phyloP scores from a whole-genome alignment of 2,113 vertebrate species.

The Piaya cayana region DNA sequence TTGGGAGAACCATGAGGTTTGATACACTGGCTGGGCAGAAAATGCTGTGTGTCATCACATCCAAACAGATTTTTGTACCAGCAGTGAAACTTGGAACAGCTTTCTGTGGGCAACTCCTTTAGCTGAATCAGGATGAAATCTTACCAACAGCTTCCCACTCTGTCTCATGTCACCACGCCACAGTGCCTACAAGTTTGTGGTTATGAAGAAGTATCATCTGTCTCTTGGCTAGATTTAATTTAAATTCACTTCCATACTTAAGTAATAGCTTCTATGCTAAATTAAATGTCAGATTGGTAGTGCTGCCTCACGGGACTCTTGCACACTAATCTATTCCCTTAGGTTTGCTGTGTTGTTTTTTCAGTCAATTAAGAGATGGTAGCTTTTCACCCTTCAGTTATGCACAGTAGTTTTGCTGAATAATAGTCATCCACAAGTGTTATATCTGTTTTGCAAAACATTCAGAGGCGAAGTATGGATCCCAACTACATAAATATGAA shows the following conservation, averaged over 20 bases:
- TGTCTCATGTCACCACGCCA: constrained; percentile 16
- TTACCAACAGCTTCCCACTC: constrained; percentile 45
- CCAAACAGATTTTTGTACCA: constrained; percentile 44
- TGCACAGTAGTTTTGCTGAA: neutral
- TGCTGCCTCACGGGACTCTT: neutral
- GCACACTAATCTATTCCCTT: neutral
- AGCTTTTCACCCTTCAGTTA: neutral
- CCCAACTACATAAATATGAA: neutral
- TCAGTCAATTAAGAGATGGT: neutral
- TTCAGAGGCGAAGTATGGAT: neutral
- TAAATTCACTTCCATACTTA: neutral
- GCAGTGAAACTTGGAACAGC: constrained; percentile 17
- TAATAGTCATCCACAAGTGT: neutral
- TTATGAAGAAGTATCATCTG: neutral
- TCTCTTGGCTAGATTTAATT: neutral
- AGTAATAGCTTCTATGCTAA: neutral
- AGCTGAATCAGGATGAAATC: constrained; percentile 47
- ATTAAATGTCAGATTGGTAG: neutral
- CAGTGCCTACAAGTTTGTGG: neutral
- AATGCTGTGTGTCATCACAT: neutral
- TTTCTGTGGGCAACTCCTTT: constrained; percentile 34
- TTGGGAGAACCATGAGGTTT: neutral
- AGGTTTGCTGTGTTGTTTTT: neutral
- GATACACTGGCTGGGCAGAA: neutral
- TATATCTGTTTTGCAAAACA: neutral